Percentiles rank a stretch among this genome's conserved stretches.
These are phyloP conservation scores for Hydropsyche betteni DNA, from an alignment of 2,888 invertebrate species.

Conservation along the genomic window DNA sequence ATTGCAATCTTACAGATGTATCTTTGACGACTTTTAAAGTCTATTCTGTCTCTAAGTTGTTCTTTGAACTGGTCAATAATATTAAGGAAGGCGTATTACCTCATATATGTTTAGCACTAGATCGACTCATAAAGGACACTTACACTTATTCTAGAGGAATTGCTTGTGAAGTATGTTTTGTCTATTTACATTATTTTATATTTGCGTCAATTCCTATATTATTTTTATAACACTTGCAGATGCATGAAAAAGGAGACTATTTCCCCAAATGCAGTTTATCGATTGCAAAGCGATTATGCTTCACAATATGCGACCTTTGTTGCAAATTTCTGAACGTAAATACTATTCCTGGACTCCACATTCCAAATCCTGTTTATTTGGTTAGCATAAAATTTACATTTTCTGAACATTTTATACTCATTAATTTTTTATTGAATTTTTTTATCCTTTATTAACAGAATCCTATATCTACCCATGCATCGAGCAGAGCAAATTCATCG, in stretches of 20 bases:
- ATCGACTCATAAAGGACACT: slow-evolving; percentile 30
- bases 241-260: slow-evolving; percentile 41
- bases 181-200: neutral
- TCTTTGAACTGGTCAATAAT: slow-evolving; percentile 39
- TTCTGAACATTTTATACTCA: too few relatives aligned
- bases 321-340: slow-evolving; percentile 33
- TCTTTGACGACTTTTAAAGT: slow-evolving; percentile 31
- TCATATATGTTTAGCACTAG: slow-evolving; percentile 9
- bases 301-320: slow-evolving; percentile 42
- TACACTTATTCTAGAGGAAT: slow-evolving; percentile 35
- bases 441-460: too few relatives aligned
- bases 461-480: too few relatives aligned
- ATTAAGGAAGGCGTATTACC: slow-evolving; percentile 31
- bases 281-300: slow-evolving; percentile 24
- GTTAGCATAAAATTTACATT: too few relatives aligned
- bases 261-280: slow-evolving; percentile 40
- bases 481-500: too few relatives aligned
- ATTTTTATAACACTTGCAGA: slow-evolving; percentile 33
- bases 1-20: slow-evolving; percentile 27
- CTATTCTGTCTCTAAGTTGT: slow-evolving; percentile 39
- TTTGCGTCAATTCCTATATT: neutral
- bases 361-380: neutral
- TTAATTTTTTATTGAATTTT: too few relatives aligned
- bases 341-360: slow-evolving; percentile 37
- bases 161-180: slow-evolving; percentile 39